Percentiles rank a stretch among this genome's conserved stretches.
phyloP scores from a whole-genome alignment of 2,797 vertebrate genomes.

The Botia kubotai region DNA sequence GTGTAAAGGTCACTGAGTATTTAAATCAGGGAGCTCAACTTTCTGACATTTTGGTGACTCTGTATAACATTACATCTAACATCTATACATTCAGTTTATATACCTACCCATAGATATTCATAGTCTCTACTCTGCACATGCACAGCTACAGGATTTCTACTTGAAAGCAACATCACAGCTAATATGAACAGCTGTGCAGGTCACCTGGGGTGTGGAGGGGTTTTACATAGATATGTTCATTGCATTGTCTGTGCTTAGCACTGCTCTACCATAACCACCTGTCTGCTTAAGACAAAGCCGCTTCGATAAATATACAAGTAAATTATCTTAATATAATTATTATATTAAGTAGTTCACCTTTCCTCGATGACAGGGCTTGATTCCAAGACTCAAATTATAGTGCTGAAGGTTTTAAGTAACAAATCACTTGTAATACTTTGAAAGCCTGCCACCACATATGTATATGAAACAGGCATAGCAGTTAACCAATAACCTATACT shows the following conservation, averaged over 20 bases:
- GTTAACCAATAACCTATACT: too few species aligned
- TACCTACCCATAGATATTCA: neutral
- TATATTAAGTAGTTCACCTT: too few species aligned
- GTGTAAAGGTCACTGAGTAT: slow-evolving; percentile 29
- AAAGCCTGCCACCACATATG: too few species aligned
- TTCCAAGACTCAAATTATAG: too few species aligned
- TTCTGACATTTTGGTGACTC: slow-evolving; percentile 4
- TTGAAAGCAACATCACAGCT: slow-evolving; percentile 21
- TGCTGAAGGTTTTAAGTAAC: too few species aligned
- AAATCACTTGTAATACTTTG: too few species aligned
- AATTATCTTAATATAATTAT: too few species aligned
- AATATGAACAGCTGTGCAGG: slow-evolving; percentile 36
- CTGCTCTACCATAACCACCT: slow-evolving; percentile 11
- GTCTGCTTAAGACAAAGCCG: slow-evolving; percentile 24
- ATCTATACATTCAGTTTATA: slow-evolving; percentile 1
- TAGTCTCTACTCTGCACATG: neutral
- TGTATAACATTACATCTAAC: neutral
- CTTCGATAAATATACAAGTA: too few species aligned
- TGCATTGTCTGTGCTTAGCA: slow-evolving; percentile 48
- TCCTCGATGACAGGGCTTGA: too few species aligned
- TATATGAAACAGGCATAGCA: too few species aligned
- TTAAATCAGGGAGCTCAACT: slow-evolving; percentile 2
- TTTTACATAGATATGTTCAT: slow-evolving; percentile 41
- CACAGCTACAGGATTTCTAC: neutral
- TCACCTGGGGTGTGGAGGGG: slow-evolving; percentile 40